Evolutionary conservation across 2,113 vertebrate genomes (phyloP), one percentile per base, ranked within the genome.

Genomic region (Turdus rufiventris): DNA sequence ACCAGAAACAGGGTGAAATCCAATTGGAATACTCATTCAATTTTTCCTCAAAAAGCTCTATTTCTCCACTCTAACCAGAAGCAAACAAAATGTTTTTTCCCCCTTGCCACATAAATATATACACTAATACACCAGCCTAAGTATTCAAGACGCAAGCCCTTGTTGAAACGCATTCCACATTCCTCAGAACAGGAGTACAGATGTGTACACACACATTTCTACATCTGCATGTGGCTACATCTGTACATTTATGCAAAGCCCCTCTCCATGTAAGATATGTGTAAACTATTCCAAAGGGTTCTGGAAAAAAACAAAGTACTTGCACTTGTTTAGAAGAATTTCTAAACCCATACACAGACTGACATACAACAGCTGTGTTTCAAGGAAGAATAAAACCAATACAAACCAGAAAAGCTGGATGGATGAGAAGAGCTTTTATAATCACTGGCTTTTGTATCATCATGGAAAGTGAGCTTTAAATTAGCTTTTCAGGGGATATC

Each of bases 391-490:
- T 38, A 77, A 89, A 94, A 65, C 29, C 48, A 89, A 65, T 1
- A 63, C 51, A 91, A 90, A 78, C 43, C 63, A 78, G 85, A 74
- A 80, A 76, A 71, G 76, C 24, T 78, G 83, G 60, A 63, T 60
- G 51, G 56, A 94, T 26, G 24, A 82, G 67, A 91, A 91, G 28
- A 93, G 82, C 57, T 95, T 94, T 82, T 48, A 67, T 57, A 89
- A 68, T 78, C 53, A 84, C 18, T 47, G 19, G 4, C n/a, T 19
- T 91, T 75, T 34, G 50, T 6, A 50, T 26, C 15, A 91, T 45
- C 34, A 84, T 9, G 16, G 82, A 90, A 90, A 96, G 87, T 25
- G 24, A 95, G 48, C 67, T 90, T 70, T 74, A 83, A 42, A 74
- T 58, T 29, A 83, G 51, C 83, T 95, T 3, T 53, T 83, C 40